These are phyloP conservation scores for Ectropis grisescens DNA, from an alignment of 1,140 invertebrate species.

Conservation along the genomic window DNA sequence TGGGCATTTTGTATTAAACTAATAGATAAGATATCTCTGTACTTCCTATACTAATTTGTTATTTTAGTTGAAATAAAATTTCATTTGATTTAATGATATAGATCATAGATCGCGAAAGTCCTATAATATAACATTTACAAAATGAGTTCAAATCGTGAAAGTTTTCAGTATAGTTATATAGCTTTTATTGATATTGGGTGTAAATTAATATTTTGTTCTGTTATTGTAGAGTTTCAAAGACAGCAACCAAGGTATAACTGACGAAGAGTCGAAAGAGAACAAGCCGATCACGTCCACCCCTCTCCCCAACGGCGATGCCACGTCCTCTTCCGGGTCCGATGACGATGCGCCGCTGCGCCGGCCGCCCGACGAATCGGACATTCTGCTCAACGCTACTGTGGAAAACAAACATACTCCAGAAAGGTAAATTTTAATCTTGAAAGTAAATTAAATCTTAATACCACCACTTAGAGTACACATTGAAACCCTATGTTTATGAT, in stretches of 20 bases:
- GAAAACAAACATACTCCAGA: constrained; percentile 21
- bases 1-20: too few relatives aligned
- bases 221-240: constrained; percentile 61
- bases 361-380: constrained; percentile 28
- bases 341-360: constrained; percentile 47
- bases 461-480: background rate
- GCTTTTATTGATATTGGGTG: too few relatives aligned
- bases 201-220: too few relatives aligned
- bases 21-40: too few relatives aligned
- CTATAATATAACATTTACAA: too few relatives aligned
- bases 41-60: too few relatives aligned
- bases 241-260: constrained; percentile 44
- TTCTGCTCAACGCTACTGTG: constrained; percentile 22
- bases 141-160: too few relatives aligned
- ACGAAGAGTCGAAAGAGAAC: constrained; percentile 71
- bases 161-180: too few relatives aligned
- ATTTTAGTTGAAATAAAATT: too few relatives aligned
- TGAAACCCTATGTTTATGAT: too few relatives aligned
- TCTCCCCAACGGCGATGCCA: constrained; percentile 32
- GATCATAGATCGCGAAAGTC: too few relatives aligned
- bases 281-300: constrained; percentile 60
- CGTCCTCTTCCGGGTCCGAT: constrained; percentile 31
- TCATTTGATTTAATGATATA: too few relatives aligned
- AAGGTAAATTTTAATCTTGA: constrained; percentile 13
- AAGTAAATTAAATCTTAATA: background rate